Evolutionary conservation across 2,113 vertebrate genomes (phyloP).

Genomic region (Osmerus mordax): DNA sequence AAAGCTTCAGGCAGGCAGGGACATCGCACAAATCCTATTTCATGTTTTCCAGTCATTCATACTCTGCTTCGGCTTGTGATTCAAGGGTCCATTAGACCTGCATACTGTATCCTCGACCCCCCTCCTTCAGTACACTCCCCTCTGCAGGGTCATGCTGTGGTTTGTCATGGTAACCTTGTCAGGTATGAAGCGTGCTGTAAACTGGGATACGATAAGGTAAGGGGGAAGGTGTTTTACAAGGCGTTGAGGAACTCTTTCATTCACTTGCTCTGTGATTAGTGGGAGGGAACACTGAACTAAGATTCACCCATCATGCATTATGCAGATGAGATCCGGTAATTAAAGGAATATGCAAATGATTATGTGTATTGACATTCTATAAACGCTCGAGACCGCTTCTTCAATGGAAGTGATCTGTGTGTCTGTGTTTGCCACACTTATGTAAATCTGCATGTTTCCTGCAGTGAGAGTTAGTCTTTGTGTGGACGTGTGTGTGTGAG

Average conservation of each 20-base stretch:
- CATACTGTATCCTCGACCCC: constrained; percentile 38
- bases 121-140: neutral
- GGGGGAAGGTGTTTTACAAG: neutral
- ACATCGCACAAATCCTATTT: constrained; percentile 49
- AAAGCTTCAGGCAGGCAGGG: constrained; percentile 54
- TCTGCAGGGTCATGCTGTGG: neutral
- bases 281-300: neutral
- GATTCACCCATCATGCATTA: neutral
- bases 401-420: neutral
- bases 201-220: neutral
- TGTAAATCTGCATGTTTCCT: neutral
- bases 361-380: constrained; percentile 2
- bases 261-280: neutral
- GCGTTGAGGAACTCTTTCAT: neutral
- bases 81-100: constrained; percentile 44
- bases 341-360: constrained; percentile 30
- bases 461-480: neutral
- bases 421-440: constrained; percentile 2
- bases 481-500: neutral
- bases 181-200: constrained; percentile 13
- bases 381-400: neutral
- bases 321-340: constrained; percentile 35
- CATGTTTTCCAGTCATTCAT: constrained; percentile 33
- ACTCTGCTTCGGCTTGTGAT: constrained; percentile 39
- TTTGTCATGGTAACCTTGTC: constrained; percentile 21